Percentiles rank a stretch among this genome's conserved stretches.
Evolutionary conservation across 1,140 invertebrate genomes (phyloP).

Genomic region (Polypedilum pembai): DNA sequence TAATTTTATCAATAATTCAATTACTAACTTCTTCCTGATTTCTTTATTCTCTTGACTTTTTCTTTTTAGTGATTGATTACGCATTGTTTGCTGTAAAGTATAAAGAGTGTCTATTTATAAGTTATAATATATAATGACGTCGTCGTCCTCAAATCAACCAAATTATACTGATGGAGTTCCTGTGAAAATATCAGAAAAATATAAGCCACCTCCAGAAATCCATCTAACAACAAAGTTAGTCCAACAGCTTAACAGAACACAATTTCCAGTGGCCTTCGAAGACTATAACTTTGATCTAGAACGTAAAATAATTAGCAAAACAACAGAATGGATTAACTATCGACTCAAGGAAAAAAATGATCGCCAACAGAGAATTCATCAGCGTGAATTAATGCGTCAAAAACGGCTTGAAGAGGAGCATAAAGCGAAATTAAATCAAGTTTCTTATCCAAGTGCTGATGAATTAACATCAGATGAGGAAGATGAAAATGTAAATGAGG

Average conservation of each 20-base stretch:
- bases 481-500: constrained; percentile 31
- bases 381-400: constrained; percentile 47
- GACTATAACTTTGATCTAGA: constrained; percentile 67
- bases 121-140: not conserved
- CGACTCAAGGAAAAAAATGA: constrained; percentile 53
- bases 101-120: not conserved
- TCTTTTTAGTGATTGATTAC: not conserved
- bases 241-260: constrained; percentile 50
- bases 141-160: not conserved
- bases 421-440: constrained; percentile 50
- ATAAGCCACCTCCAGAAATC: constrained; percentile 66
- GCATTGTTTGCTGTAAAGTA: not conserved
- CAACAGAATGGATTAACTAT: constrained; percentile 57
- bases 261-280: constrained; percentile 47
- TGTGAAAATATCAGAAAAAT: constrained; percentile 79
- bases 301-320: constrained; percentile 57
- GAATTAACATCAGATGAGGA: constrained; percentile 38
- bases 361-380: constrained; percentile 50
- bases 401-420: constrained; percentile 48
- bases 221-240: constrained; percentile 58
- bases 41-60: not conserved
- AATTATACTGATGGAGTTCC: constrained; percentile 69
- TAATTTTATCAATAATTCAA: constrained; percentile 1
- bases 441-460: constrained; percentile 49
- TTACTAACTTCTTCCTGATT: not conserved